These are phyloP conservation scores for Myotis yumanensis DNA, from an alignment of 2,113 vertebrate genomes.

Conservation along the genomic window DNA sequence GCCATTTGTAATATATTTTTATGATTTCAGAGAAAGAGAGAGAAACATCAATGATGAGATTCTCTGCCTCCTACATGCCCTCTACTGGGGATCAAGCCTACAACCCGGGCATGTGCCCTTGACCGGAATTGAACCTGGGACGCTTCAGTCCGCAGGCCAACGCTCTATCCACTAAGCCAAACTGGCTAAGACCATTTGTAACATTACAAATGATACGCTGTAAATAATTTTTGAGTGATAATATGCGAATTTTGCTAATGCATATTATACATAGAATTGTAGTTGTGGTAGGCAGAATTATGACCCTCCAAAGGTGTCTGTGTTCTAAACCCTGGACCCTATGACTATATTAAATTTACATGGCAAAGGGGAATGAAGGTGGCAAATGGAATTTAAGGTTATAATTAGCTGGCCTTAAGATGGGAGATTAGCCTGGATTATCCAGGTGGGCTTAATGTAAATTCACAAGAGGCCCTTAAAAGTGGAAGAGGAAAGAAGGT, in stretches of 20 bases:
- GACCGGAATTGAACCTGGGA: too few species aligned
- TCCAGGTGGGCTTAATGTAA: not conserved
- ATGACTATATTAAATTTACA: not conserved
- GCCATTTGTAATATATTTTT: not conserved
- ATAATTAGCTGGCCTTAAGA: not conserved
- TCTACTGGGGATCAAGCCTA: too few species aligned
- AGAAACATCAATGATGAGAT: too few species aligned
- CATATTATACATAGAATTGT: not conserved
- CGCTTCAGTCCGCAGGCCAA: too few species aligned
- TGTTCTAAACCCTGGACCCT: not conserved
- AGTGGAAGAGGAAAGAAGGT: not conserved
- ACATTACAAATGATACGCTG: not conserved
- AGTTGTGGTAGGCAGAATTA: not conserved
- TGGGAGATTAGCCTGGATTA: not conserved
- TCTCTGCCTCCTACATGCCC: too few species aligned
- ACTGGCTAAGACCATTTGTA: not conserved
- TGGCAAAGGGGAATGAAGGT: not conserved
- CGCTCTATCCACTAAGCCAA: too few species aligned
- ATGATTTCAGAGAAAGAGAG: too few species aligned
- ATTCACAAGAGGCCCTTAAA: not conserved
- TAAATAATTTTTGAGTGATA: not conserved
- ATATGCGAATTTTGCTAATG: not conserved
- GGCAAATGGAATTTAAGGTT: not conserved
- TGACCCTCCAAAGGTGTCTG: not conserved
- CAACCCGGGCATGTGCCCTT: too few species aligned